Evolutionary conservation across 2,113 vertebrate species (phyloP), one percentile per base, ranked within the genome.

Genomic region (Elachura formosa): DNA sequence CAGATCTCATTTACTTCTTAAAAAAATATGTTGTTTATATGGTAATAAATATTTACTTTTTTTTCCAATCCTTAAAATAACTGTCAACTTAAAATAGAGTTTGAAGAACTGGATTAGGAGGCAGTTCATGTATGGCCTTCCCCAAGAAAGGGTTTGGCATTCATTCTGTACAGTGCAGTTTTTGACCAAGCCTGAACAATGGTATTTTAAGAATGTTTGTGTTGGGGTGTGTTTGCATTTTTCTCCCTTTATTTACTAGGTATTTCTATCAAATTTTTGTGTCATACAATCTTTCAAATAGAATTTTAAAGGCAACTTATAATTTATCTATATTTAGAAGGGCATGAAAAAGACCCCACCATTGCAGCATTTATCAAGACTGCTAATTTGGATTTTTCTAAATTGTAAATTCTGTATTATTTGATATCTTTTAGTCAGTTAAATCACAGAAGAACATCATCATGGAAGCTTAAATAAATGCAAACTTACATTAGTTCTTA

Each of bases 261-360:
- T 56, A 49, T 80, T 94, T 76, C 23, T 83, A n/a, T 56, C 21
- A 78, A 40, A 8, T 40, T 74, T 52, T 56, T 73, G 11, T 61
- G 55, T 71, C 21, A 31, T 41, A 23, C 8, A n/a, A 14, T 62
- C 24, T 74, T 84, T 22, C 48, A 66, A 69, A 87, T 13, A 56
- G 25, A 75, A 76, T 69, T 69, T 56, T 25, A 31, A 54, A 67
- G 7, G 5, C 29, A 14, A 54, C 72, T 68, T 61, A 17, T 34
- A 58, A 84, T 77, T 93, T 55, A 11, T 14, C 25, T 62, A 2
- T 78, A 31, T 71, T 72, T 75, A 63, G 24, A 78, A 72, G 10
- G 10, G 15, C 14, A 26, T 54, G 11, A 7, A 9, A n/a, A 36
- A n/a, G 2, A 5, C 0, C 18, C 6, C 21, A 40, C 14, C 2